Evolutionary conservation across 1,140 invertebrate genomes (phyloP).

Genomic region (Zaprionus vittiger): DNA sequence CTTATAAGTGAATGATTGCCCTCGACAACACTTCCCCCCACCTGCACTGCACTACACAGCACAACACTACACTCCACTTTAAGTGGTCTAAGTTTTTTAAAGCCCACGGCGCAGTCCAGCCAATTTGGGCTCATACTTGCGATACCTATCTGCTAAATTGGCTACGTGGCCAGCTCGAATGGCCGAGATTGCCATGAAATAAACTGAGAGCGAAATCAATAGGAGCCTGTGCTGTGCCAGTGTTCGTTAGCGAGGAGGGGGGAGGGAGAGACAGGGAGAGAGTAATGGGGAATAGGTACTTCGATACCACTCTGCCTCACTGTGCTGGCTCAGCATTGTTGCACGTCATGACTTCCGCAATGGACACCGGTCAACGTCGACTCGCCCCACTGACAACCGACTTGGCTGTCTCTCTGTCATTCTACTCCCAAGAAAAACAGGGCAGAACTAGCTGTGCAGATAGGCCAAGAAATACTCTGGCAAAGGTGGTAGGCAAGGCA

Average conservation of each 20-base stretch:
- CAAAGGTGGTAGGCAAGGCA: no score
- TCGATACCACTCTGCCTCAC: conserved; percentile 26
- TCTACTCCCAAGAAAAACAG: conserved; percentile 6
- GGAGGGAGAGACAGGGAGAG: no score
- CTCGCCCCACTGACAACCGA: conserved; percentile 19
- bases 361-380: conserved; percentile 56
- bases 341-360: conserved; percentile 61
- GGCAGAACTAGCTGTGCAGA: neutral
- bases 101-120: conserved; percentile 16
- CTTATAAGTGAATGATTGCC: conserved; percentile 65
- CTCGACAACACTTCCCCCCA: neutral
- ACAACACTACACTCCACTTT: conserved; percentile 12
- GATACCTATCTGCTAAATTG: conserved; percentile 59
- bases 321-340: conserved; percentile 70
- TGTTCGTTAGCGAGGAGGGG: neutral
- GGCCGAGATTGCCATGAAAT: conserved; percentile 66
- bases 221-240: conserved; percentile 8
- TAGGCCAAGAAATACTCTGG: neutral
- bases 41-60: conserved; percentile 2
- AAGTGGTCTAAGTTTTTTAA: conserved; percentile 37
- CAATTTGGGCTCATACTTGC: conserved; percentile 27
- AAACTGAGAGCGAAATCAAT: conserved; percentile 53
- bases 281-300: neutral
- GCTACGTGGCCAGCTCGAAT: conserved; percentile 69
- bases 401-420: conserved; percentile 10